phyloP scores from a whole-genome alignment of 2,888 invertebrate species.

The Volucella inflata region DNA sequence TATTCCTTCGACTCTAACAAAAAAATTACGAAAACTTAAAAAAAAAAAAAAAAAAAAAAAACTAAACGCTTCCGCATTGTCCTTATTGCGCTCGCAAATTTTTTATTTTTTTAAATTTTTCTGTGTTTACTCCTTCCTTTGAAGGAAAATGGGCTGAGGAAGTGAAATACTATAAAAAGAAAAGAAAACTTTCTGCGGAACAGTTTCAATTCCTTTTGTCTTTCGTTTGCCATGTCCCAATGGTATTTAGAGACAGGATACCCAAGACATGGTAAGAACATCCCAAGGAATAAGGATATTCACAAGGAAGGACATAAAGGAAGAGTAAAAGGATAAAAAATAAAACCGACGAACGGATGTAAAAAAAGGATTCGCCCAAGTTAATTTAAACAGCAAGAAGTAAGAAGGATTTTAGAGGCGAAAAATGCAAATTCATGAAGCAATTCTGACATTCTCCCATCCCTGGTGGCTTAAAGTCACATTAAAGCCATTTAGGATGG shows the following conservation, averaged over 20 bases:
- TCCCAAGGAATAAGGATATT: conserved; percentile 34
- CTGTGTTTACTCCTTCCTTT: neutral
- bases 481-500: conserved; percentile 46
- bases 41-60: conserved; percentile 30
- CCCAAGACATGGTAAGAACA: conserved; percentile 66
- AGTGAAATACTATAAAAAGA: conserved; percentile 17
- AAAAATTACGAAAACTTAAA: conserved; percentile 12
- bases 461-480: conserved; percentile 62
- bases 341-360: conserved; percentile 2
- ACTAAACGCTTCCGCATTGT: conserved; percentile 74
- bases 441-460: conserved; percentile 67
- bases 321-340: conserved; percentile 16
- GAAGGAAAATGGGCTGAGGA: neutral
- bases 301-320: conserved; percentile 55
- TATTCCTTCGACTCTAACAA: conserved; percentile 47
- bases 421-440: conserved; percentile 74
- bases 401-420: conserved; percentile 69
- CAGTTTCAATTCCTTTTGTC: conserved; percentile 45
- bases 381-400: conserved; percentile 73
- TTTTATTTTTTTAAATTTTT: conserved; percentile 38
- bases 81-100: conserved; percentile 73
- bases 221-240: conserved; percentile 35
- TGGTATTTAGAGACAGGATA: conserved; percentile 38
- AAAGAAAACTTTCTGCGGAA: conserved; percentile 55
- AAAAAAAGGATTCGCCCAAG: conserved; percentile 64